A percentile compares a stretch with the other conserved stretches of the same genome.
Evolutionary conservation across 1,140 invertebrate genomes (phyloP).

Genomic region (Pseudachorutes palmiensis): DNA sequence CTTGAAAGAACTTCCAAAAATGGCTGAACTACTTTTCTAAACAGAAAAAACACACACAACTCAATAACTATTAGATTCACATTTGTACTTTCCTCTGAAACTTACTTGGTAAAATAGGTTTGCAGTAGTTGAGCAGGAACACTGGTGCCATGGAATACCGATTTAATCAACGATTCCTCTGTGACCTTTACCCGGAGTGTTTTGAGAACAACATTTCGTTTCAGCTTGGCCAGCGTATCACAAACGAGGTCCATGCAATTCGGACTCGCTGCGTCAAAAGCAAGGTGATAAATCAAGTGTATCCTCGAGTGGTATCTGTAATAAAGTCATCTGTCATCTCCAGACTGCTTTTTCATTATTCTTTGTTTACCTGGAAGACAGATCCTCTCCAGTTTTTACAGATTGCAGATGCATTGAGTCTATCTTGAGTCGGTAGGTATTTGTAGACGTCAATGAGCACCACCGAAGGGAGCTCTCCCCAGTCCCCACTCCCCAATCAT

Average conservation of each 20-base stretch:
- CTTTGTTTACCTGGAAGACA: conserved; percentile 24
- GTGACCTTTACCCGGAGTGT: conserved; percentile 10
- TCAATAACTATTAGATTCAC: neutral
- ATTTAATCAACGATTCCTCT: conserved; percentile 15
- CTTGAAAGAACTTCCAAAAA: conserved; percentile 10
- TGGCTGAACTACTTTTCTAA: conserved; percentile 23
- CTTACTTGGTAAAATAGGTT: conserved; percentile 22
- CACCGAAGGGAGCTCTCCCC: conserved; percentile 21
- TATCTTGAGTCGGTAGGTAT: conserved; percentile 22
- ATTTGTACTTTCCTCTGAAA: neutral
- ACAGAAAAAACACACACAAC: conserved; percentile 5
- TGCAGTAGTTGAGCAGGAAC: neutral
- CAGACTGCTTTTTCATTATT: neutral
- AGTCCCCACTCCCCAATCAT: conserved; percentile 23
- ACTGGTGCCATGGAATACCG: neutral
- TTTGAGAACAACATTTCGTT: conserved; percentile 14
- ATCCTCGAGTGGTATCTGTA: neutral
- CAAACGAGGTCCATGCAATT: conserved; percentile 13
- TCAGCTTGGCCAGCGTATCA: conserved; percentile 8
- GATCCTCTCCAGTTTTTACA: conserved; percentile 30
- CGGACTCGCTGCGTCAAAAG: conserved; percentile 18
- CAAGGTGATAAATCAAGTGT: neutral
- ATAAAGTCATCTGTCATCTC: neutral
- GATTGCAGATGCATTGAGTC: conserved; percentile 17
- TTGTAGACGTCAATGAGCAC: conserved; percentile 25